Base-by-base conservation (phyloP, 2,113 vertebrate genomes). In the Leptobrachium ailaonicum region DNA sequence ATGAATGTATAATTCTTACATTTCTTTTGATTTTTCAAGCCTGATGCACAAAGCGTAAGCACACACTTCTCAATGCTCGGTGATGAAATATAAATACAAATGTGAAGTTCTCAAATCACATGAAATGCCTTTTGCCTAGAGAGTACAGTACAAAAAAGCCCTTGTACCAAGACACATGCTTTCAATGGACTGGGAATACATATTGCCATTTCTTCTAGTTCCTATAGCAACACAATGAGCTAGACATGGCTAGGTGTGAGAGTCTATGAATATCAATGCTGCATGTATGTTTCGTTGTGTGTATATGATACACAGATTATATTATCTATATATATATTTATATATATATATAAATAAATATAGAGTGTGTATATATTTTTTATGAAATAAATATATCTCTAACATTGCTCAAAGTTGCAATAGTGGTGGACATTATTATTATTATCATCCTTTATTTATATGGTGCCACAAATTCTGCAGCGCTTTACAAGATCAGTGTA, bases 201-300 rank as follows among this genome's bases (percentile, higher is more conserved):
- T 60, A 79, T 79, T 79, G 68, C 77, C 77, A 44, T 73, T 79
- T 63, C 45, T 72, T 44, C 60, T 54, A 72, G 77, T 79, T 79
- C 64, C 77, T 73, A 79, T 79, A 63, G 77, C 70, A 79, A 79
- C 77, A 62, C 41, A 73, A 66, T 79, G 77, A 79, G 72, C 62
- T 44, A 73, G 77, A 79, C 70, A 73, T 63, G 60, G 68, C 41
- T 71, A 66, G 77, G 69, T 79, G 67, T 71, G 68, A 79, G 77
- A n/a, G 56, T 63, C 43, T 3, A 68, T 79, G 77, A 71, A 76
- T 68, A 76, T 76, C 54, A 76, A 76, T 76, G 66, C 47, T 53
- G 44, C 74, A 67, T 63, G 66, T 76, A 67, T 41, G 40, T 67
- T 66, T 47, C 41, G 53, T 54, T 50, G 4, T 50, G 47, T 50